These are phyloP conservation scores for Anisognathus igniventris DNA, from an alignment of 2,797 vertebrate species.

Conservation along the genomic window DNA sequence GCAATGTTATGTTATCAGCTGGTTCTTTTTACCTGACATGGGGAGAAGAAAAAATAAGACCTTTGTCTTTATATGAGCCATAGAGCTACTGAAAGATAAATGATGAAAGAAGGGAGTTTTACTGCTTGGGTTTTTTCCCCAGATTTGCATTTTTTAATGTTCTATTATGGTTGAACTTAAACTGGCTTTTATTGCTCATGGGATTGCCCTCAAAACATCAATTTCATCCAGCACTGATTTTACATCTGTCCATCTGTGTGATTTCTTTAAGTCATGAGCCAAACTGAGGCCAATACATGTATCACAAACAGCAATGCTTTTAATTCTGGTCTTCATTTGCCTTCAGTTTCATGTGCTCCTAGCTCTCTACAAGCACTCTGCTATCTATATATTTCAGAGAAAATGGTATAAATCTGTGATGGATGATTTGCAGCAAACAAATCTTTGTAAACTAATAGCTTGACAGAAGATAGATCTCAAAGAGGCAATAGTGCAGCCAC, in stretches of 20 bases:
- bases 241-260: neutral
- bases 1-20: neutral
- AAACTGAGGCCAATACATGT: neutral
- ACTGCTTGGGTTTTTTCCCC: neutral
- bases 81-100: neutral
- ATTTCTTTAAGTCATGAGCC: neutral
- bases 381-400: neutral
- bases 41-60: neutral
- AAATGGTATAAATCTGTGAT: neutral
- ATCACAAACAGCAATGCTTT: neutral
- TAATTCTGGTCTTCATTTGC: neutral
- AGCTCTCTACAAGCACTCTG: neutral
- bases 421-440: neutral
- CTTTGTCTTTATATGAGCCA: neutral
- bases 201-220: neutral
- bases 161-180: neutral
- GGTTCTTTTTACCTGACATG: neutral
- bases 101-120: neutral
- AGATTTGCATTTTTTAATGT: neutral
- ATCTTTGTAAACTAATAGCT: neutral
- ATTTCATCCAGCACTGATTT: neutral
- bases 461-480: accelerated
- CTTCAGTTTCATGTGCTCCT: neutral
- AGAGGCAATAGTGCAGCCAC: neutral
- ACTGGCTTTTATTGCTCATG: neutral